Conservation (phyloP, 2,888 invertebrate species). For the Pegoplata infirma region DNA sequence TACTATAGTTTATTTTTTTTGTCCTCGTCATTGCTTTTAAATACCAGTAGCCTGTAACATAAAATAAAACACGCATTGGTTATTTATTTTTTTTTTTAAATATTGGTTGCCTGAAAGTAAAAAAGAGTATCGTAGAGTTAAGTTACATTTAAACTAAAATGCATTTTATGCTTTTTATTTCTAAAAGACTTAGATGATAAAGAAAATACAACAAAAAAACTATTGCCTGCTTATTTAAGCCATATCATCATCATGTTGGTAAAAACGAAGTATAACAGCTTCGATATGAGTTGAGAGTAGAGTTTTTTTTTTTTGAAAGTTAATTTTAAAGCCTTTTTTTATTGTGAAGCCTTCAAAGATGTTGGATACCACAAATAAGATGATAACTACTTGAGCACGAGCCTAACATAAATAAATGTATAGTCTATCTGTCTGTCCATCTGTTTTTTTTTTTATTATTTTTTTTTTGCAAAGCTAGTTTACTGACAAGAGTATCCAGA, state of each 20-base stretch:
- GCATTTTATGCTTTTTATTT: neutral
- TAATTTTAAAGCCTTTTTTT: conserved; percentile 25
- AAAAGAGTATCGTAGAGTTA: neutral
- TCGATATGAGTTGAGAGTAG: neutral
- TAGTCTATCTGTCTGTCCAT: neutral
- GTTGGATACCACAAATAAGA: conserved; percentile 40
- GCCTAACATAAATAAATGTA: conserved; percentile 59
- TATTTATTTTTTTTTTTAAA: conserved; percentile 1
- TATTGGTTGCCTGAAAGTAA: neutral
- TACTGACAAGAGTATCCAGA: neutral
- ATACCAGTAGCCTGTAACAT: conserved; percentile 48
- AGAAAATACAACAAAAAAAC: neutral
- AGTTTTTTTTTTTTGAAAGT: neutral
- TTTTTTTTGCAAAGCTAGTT: neutral
- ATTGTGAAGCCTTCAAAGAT: conserved; percentile 23
- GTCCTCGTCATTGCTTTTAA: conserved; percentile 31
- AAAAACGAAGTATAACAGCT: neutral
- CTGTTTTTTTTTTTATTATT: neutral
- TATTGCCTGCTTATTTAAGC: neutral
- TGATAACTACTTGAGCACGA: conserved; percentile 65
- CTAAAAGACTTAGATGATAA: neutral
- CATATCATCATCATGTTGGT: conserved; percentile 26
- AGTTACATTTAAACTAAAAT: neutral
- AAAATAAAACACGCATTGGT: conserved; percentile 28
- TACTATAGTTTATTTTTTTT: neutral